Base-by-base conservation (phyloP, 1,140 invertebrate genomes). In the Sarcophaga peregrina region DNA sequence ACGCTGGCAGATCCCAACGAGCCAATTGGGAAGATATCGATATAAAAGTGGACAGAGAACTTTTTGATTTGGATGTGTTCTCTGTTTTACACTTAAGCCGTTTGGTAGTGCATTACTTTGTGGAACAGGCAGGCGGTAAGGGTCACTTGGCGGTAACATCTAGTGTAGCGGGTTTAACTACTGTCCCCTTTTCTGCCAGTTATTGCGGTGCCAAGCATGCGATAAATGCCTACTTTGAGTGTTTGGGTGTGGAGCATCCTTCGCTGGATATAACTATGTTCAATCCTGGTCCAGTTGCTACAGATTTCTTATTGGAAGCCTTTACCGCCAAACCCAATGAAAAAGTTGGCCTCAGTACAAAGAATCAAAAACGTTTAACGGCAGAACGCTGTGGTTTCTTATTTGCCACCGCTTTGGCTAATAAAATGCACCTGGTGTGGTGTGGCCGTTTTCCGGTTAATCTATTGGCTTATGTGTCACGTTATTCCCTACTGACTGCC, bases 51-150 rank as follows among this genome's bases (percentile, higher is more conserved):
- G 96, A 98, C 87, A 92, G 92, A 82, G 93, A 95, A 82, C 90
- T 97, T 84, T 96, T 97, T 87, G 93, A 97, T 25, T 86, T 97
- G 54, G 97, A 97, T 90, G 96, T 97, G 0, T 95, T 98, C 84
- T 93, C 94, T 0, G 90, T 94, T 7, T 85, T 98, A 0, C 93
- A 94, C 83, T 91, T 98, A 20, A 93, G 94, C 82, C 92, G 94
- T 76, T 86, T 95, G 76, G 95, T 93, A 2, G 87, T 96, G 1
- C 92, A 92, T 48, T 92, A 96, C 89, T 96, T 96, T 86, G 11
- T 87, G 52, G 86, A 93, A 1, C 86, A 93, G 84, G 90, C 89
- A 83, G 91, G 91, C 48, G 92, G 92, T 0, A 81, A 86, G 25
- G 95, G 96, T 1, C 95, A 96, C 83, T 88, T 96, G 81, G 96